Evolutionary conservation across 2,797 vertebrate genomes (phyloP).

Genomic region (Taenioides sp.): DNA sequence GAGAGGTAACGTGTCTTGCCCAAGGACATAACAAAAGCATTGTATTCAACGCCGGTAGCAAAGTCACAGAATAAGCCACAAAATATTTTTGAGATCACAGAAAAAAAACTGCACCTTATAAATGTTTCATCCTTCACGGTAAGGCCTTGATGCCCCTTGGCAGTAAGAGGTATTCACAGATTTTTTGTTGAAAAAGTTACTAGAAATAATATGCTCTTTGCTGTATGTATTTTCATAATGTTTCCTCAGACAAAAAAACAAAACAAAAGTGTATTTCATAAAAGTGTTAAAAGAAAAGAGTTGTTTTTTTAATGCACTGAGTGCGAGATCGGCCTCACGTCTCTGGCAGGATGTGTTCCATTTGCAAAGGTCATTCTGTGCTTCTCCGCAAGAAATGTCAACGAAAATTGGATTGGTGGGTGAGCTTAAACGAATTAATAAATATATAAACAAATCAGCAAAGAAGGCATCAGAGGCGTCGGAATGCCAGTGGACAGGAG

Average conservation of each 20-base stretch:
- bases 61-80: not conserved
- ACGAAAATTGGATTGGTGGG: constrained; percentile 86
- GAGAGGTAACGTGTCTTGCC: not conserved
- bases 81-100: not conserved
- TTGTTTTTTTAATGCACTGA: constrained; percentile 26
- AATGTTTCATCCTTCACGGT: not conserved
- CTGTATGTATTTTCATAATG: constrained; percentile 6
- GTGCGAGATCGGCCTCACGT: constrained; percentile 58
- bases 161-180: not conserved
- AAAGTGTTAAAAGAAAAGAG: constrained; percentile 13
- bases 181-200: not conserved
- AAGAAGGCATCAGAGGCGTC: constrained; percentile 65
- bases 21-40: not conserved
- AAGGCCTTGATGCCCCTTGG: constrained; percentile 1
- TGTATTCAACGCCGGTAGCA: not conserved
- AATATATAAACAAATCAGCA: constrained; percentile 75
- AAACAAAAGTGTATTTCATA: not conserved
- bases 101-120: not conserved
- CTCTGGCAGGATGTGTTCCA: constrained; percentile 77
- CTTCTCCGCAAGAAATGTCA: constrained; percentile 90
- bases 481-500: constrained; percentile 58
- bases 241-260: not conserved
- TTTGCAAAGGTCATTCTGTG: constrained; percentile 91
- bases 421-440: constrained; percentile 63
- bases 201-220: constrained; percentile 2